Base-by-base conservation (phyloP, 2,797 vertebrate species). In the Menidia menidia region DNA sequence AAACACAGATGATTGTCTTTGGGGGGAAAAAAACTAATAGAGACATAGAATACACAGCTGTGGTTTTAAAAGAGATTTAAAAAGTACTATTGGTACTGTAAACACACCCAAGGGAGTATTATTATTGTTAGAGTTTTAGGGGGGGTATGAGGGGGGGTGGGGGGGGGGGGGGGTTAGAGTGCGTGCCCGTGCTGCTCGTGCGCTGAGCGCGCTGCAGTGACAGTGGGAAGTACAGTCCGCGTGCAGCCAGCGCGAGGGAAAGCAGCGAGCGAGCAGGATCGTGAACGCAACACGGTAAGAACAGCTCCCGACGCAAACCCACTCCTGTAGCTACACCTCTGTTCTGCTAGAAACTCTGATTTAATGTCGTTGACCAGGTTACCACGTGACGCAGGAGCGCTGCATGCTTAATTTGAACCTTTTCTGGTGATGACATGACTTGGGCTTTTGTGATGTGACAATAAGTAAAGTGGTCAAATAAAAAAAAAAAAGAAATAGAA, bases 231-330 rank as follows among this genome's bases (percentile, higher is more conserved):
- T 77, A 44, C 82, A 81, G 57, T 66, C 82, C 67, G 81, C 81
- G 80, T 71, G 84, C 74, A 87, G 76, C 53, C 68, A 71, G 74
- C 80, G 84, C 83, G 78, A 87, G 74, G 55, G 66, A 5, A 4
- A 78, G 66, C 47, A 5, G 5, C 67, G 14, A n/a, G 59, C 66
- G 2, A 43, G 78, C 72, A 4, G 81, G 60, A 60, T 69, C 77
- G 59, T 30, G 72, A 53, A 76, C 54, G 2, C 63, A 3, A 14
- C 0, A 68, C 60, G 86, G 89, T 90, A 85, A 90, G 89, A 70
- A 2, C 16, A 3, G 43, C 52, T 44, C 1, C 0, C 2, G 25
- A 2, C 4, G 13, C 9, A 0, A 12, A 51, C 30, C 50, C 14
- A 7, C 14, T 43, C 56, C 1, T 4, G 16, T 15, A 25, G 3